Evolutionary conservation across 2,888 invertebrate genomes (phyloP).

Genomic region (Eupithecia subumbrata): DNA sequence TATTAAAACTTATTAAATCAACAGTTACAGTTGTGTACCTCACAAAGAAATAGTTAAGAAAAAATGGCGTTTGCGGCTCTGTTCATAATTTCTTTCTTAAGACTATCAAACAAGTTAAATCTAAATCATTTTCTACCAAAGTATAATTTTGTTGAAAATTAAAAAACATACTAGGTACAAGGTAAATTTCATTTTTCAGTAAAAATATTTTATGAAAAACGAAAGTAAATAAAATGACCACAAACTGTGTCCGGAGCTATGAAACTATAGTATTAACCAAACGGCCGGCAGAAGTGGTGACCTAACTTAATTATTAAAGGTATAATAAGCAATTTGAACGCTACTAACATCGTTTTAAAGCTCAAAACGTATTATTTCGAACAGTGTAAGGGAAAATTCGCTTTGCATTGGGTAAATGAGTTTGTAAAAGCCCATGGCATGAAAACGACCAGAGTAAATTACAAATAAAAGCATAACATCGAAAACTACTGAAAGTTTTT

Average conservation of each 20-base stretch:
- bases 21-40: too few relatives aligned
- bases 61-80: too few relatives aligned
- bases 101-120: background rate
- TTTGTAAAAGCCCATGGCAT: slow-evolving; percentile 26
- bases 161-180: too few relatives aligned
- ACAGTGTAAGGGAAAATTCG: slow-evolving; percentile 13
- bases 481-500: background rate
- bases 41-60: too few relatives aligned
- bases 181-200: background rate
- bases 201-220: background rate
- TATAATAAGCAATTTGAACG: slow-evolving; percentile 34
- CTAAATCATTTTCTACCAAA: background rate
- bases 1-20: too few relatives aligned
- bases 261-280: slow-evolving; percentile 1
- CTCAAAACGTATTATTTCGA: slow-evolving; percentile 4
- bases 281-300: slow-evolving; percentile 8
- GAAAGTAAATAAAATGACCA: background rate
- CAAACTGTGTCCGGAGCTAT: background rate
- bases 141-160: background rate
- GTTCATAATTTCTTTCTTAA: too few relatives aligned
- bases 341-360: slow-evolving; percentile 28
- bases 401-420: slow-evolving; percentile 17
- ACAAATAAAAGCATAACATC: slow-evolving; percentile 1
- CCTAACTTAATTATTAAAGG: slow-evolving; percentile 35
- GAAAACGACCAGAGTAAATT: slow-evolving; percentile 18